Percentiles rank a stretch among this genome's conserved stretches.
These are phyloP conservation scores for Sardina pilchardus DNA, from an alignment of 2,113 vertebrate genomes.

Conservation along the genomic window DNA sequence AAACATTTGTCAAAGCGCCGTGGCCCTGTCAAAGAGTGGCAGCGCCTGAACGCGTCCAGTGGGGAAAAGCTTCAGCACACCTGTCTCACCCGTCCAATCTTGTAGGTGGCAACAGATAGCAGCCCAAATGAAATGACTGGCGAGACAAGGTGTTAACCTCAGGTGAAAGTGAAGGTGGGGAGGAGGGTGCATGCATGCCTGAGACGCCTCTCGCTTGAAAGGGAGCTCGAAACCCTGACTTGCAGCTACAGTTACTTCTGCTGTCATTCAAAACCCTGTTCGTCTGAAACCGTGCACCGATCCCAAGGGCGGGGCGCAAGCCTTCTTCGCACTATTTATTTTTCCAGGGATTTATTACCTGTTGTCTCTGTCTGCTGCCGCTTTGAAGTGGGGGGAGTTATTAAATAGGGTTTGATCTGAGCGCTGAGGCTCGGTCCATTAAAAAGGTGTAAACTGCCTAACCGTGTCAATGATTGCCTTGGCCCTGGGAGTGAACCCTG, in stretches of 20 bases:
- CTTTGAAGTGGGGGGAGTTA: constrained; percentile 8
- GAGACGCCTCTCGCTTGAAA: constrained; percentile 38
- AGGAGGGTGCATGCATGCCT: neutral
- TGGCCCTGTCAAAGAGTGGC: constrained; percentile 13
- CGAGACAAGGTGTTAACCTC: constrained; percentile 48
- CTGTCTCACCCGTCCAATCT: constrained; percentile 41
- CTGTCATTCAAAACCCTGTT: constrained; percentile 55
- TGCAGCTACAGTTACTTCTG: constrained; percentile 62
- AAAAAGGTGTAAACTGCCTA: constrained; percentile 37
- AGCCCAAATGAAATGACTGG: constrained; percentile 57
- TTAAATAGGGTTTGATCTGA: neutral
- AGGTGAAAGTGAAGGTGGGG: constrained; percentile 39
- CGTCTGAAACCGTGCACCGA: constrained; percentile 40
- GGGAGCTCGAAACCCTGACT: constrained; percentile 54
- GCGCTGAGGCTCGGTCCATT: neutral
- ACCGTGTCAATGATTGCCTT: constrained; percentile 62
- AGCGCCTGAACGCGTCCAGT: constrained; percentile 18
- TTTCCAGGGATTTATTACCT: constrained; percentile 60
- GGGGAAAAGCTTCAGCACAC: constrained; percentile 15
- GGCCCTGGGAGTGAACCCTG: constrained; percentile 61
- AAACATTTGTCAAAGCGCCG: constrained; percentile 8
- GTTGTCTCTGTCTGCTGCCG: constrained; percentile 20
- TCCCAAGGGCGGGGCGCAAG: constrained; percentile 47
- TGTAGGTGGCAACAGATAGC: constrained; percentile 40
- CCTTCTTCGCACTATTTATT: constrained; percentile 62